phyloP scores from a whole-genome alignment of 2,113 vertebrate genomes.

The Gnathonemus longibarbis region DNA sequence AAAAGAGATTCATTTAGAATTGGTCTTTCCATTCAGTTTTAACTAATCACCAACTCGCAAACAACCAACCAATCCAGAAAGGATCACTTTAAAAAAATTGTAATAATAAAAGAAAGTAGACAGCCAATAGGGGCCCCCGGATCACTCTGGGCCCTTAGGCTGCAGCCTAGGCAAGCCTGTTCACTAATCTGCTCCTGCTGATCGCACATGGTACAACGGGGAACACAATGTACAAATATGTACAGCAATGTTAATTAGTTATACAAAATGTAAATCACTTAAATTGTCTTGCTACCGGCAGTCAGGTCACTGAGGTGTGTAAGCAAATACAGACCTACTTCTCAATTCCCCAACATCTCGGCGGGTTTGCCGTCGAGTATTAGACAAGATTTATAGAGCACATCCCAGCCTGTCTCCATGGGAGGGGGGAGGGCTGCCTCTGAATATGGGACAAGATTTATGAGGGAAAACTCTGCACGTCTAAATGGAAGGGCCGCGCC shows the following conservation, averaged over 20 bases:
- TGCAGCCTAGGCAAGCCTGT: neutral
- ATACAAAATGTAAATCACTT: too few relatives aligned
- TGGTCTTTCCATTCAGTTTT: neutral
- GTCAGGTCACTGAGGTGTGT: neutral
- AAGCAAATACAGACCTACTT: neutral
- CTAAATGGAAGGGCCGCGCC: neutral
- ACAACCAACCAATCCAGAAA: neutral
- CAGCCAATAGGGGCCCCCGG: neutral
- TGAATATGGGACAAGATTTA: slow-evolving; percentile 13
- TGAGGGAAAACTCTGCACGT: slow-evolving; percentile 2
- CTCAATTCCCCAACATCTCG: slow-evolving; percentile 9
- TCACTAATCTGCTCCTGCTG: neutral
- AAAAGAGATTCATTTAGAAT: neutral
- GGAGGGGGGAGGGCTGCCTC: neutral
- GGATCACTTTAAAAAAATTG: neutral
- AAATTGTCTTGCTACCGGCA: neutral
- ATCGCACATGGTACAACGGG: neutral
- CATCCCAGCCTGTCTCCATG: neutral
- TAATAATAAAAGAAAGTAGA: neutral
- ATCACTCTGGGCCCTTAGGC: neutral
- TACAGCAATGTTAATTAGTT: neutral
- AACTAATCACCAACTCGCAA: neutral
- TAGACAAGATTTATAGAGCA: slow-evolving; percentile 12
- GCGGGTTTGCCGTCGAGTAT: neutral
- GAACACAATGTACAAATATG: neutral